Base-by-base conservation (phyloP, 1,140 invertebrate genomes). In the Macrotrachela quadricornifera region DNA sequence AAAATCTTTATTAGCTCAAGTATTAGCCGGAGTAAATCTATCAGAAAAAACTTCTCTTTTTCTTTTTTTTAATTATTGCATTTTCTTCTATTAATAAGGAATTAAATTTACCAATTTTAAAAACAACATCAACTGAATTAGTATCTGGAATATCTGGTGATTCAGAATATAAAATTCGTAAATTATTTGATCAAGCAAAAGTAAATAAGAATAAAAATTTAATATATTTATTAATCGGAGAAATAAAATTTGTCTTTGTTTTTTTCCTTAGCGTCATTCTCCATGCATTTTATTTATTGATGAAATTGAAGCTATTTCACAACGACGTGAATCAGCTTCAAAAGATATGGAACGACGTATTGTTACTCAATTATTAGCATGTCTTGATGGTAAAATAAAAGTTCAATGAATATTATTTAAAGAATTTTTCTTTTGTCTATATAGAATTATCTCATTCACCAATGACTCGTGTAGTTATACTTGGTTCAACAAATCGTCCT, bases 311-410 rank as follows among this genome's bases (percentile, higher is more conserved):
- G 79, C 82, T 21, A 80, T 94, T 52, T 82, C 80, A 38, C 80
- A 51, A 56, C 21, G 30, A 37, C 75, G 86, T 63, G 79, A 88
- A 55, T 80, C 77, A 57, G 83, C 85, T 1, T 80, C 85, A 59
- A 82, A 82, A 65, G 87, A 90, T 64, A 95, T 95, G 87, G 87
- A 95, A 63, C 76, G 80, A 57, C 71, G 90, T 59, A 88, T 96
- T 66, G 88, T 95, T 6, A 79, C 87, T 15, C 88, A 96, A 68
- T 70, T 96, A 39, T 71, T 90, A 9, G 77, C 79, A 10, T 86
- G 82, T 60, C 73, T 95, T 60, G 88, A 95, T 73, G 79, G 79
- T 79, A 71, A 49, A 14, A 8, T 79, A 71, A 49, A 14, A 8
- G 10, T 40, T 15, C 1, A 4, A 15, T 13, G 6, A 8, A 9